A percentile compares a stretch with the other conserved stretches of the same genome.
Conservation (phyloP, 2,113 vertebrate species). For the Oplegnathus fasciatus region DNA sequence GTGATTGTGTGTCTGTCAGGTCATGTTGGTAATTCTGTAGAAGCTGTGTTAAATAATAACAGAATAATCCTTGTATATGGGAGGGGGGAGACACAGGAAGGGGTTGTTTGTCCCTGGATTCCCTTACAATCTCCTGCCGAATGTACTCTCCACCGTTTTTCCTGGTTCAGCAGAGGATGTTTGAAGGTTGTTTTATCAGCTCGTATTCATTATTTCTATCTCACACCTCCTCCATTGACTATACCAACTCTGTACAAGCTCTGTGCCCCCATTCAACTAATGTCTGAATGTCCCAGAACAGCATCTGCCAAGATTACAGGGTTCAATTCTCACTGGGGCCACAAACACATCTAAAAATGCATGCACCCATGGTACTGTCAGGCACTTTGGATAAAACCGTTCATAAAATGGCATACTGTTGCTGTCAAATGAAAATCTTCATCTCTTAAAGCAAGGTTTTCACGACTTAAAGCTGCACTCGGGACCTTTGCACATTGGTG, state of each 20-base stretch:
- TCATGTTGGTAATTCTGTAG: slow-evolving; percentile 41
- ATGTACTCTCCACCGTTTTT: neutral
- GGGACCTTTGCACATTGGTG: neutral
- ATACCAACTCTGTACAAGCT: neutral
- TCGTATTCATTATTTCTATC: slow-evolving; percentile 23
- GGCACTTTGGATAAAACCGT: neutral
- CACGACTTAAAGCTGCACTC: neutral
- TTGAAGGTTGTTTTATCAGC: slow-evolving; percentile 43
- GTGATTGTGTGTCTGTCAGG: slow-evolving; percentile 41
- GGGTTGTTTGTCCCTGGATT: slow-evolving; percentile 40
- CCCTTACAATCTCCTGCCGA: slow-evolving; percentile 12
- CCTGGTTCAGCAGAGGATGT: slow-evolving; percentile 9
- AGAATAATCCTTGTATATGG: slow-evolving; percentile 38
- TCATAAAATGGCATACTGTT: slow-evolving; percentile 3
- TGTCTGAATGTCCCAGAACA: slow-evolving; percentile 12
- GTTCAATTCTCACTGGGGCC: neutral
- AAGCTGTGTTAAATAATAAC: slow-evolving; percentile 47
- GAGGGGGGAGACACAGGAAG: neutral
- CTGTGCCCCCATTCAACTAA: slow-evolving; percentile 19
- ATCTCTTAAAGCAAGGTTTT: slow-evolving; percentile 5
- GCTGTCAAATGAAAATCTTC: neutral
- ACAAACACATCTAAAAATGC: slow-evolving; percentile 10
- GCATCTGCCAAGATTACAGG: neutral
- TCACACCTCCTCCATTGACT: neutral
- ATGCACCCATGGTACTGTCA: neutral